A percentile compares a stretch with the other conserved stretches of the same genome.
Evolutionary conservation across 2,797 vertebrate species (phyloP).

Genomic region (Chaenodraco wilsoni): DNA sequence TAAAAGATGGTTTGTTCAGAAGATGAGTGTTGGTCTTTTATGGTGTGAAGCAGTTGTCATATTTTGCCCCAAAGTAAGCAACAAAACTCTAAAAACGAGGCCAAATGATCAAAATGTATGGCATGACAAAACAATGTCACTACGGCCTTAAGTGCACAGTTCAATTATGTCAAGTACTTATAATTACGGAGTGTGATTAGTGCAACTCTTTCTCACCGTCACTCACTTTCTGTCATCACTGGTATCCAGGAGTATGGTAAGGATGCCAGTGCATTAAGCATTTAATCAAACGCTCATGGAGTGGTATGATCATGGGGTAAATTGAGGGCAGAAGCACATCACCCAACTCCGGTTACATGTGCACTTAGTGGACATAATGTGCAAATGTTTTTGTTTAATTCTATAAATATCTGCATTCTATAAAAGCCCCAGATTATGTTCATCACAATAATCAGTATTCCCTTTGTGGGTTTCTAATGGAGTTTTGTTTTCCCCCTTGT

Average conservation of each 20-base stretch:
- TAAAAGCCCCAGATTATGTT: conserved; percentile 30
- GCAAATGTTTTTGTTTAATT: conserved; percentile 15
- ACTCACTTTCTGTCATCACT: conserved; percentile 10
- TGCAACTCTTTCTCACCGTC: background rate
- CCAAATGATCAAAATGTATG: conserved; percentile 16
- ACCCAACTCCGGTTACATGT: background rate
- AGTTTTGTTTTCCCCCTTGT: conserved; percentile 12
- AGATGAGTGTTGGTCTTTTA: conserved; percentile 43
- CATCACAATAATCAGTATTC: conserved; percentile 40
- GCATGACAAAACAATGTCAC: conserved; percentile 12
- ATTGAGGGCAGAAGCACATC: background rate
- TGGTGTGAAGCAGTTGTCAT: conserved; percentile 16
- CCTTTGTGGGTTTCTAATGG: conserved; percentile 40
- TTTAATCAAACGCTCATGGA: conserved; percentile 6
- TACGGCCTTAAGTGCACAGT: conserved; percentile 17
- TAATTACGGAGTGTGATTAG: conserved; percentile 31
- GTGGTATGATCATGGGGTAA: background rate
- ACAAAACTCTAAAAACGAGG: conserved; percentile 37
- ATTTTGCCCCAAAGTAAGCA: conserved; percentile 35
- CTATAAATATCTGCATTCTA: conserved; percentile 6
- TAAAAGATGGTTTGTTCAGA: conserved; percentile 50
- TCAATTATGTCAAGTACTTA: conserved; percentile 37
- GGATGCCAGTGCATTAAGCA: background rate
- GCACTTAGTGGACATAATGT: conserved; percentile 10
- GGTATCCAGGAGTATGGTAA: conserved; percentile 13